Evolutionary conservation across 2,888 invertebrate genomes (phyloP).

Genomic region (Drosophila kanekoi): DNA sequence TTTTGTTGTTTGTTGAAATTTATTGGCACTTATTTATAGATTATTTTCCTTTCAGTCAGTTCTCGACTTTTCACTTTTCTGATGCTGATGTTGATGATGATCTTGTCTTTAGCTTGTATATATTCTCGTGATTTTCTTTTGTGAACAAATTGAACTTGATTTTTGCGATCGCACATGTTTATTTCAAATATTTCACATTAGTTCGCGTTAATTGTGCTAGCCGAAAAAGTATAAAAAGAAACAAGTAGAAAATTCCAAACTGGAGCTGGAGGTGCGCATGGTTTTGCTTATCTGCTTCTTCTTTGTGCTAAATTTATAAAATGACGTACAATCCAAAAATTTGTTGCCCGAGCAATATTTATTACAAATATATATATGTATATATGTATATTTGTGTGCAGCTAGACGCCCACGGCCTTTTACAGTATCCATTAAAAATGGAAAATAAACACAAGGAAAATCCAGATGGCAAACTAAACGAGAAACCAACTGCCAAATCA

Average conservation of each 20-base stretch:
- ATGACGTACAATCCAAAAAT: slow-evolving; percentile 71
- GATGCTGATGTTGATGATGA: slow-evolving; percentile 25
- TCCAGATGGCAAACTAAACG: slow-evolving; percentile 46
- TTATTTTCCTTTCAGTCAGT: slow-evolving; percentile 39
- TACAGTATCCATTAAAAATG: slow-evolving; percentile 76
- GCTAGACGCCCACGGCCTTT: slow-evolving; percentile 63
- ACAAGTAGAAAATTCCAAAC: slow-evolving; percentile 17
- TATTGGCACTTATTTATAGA: slow-evolving; percentile 67
- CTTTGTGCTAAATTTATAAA: slow-evolving; percentile 67
- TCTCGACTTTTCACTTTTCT: slow-evolving; percentile 38
- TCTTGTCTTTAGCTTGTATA: slow-evolving; percentile 15
- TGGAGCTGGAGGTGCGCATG: slow-evolving; percentile 48
- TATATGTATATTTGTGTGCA: slow-evolving; percentile 43
- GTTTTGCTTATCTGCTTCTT: slow-evolving; percentile 15
- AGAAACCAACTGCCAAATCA: slow-evolving; percentile 34
- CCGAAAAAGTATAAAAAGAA: neutral
- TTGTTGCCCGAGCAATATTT: slow-evolving; percentile 61
- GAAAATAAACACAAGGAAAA: slow-evolving; percentile 52
- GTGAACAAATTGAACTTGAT: slow-evolving; percentile 57
- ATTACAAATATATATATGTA: slow-evolving; percentile 66
- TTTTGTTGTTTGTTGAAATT: slow-evolving; percentile 45
- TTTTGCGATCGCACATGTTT: slow-evolving; percentile 56
- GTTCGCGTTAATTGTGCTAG: slow-evolving; percentile 56
- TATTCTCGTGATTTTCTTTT: slow-evolving; percentile 18
- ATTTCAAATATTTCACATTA: slow-evolving; percentile 69